Conservation (phyloP, 1,140 invertebrate genomes). For the Melipona quadrifasciata region DNA sequence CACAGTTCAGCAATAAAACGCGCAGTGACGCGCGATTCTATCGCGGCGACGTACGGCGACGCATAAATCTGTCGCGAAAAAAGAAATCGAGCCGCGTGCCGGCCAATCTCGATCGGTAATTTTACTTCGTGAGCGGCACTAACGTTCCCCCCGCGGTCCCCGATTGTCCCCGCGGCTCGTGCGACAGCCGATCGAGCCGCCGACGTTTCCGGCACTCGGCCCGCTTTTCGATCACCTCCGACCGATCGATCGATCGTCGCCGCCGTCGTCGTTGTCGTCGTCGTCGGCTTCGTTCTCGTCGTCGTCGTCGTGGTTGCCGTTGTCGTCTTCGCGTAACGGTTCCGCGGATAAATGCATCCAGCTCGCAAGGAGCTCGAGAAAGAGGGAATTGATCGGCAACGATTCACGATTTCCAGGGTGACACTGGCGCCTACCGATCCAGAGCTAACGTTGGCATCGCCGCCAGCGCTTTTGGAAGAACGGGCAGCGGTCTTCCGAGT, state of each 20-base stretch:
- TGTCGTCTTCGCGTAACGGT: constrained; percentile 32
- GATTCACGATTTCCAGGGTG: constrained; percentile 69
- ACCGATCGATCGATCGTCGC: constrained; percentile 22
- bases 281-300: no score
- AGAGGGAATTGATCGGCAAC: not conserved
- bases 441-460: constrained; percentile 65
- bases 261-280: not conserved
- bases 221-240: constrained; percentile 16
- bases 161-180: constrained; percentile 10
- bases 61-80: constrained; percentile 33
- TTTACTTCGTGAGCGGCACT: constrained; percentile 2
- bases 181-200: not conserved
- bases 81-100: constrained; percentile 18
- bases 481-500: constrained; percentile 70
- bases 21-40: constrained; percentile 20
- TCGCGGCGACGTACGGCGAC: not conserved
- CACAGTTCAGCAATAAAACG: constrained; percentile 11
- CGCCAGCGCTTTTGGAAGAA: constrained; percentile 68
- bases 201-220: constrained; percentile 42
- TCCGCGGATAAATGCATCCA: constrained; percentile 6
- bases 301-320: not conserved
- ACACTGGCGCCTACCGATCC: constrained; percentile 72
- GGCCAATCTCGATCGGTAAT: constrained; percentile 46
- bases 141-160: not conserved
- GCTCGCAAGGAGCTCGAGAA: not conserved